Percentiles rank a stretch among this genome's conserved stretches.
These are phyloP conservation scores for Calcarius ornatus DNA, from an alignment of 2,113 vertebrate species.

Conservation along the genomic window DNA sequence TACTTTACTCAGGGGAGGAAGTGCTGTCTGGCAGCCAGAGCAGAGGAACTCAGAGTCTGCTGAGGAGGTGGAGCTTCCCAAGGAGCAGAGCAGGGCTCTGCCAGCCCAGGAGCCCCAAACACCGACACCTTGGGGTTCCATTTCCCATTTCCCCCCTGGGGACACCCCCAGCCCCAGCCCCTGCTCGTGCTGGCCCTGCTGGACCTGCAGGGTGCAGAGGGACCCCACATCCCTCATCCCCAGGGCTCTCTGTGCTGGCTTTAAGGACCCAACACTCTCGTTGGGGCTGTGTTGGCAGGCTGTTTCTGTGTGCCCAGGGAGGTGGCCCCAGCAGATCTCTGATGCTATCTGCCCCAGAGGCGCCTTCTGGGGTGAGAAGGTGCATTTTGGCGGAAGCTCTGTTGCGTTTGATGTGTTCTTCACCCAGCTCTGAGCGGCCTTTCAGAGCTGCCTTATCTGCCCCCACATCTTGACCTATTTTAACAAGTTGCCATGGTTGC, in stretches of 20 bases:
- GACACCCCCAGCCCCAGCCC: background rate
- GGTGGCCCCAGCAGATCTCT: constrained; percentile 25
- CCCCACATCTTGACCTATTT: constrained; percentile 82
- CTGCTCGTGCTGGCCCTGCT: accelerated
- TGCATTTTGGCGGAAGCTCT: constrained; percentile 70
- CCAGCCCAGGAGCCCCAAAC: background rate
- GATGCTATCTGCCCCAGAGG: constrained; percentile 66
- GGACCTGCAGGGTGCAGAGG: background rate
- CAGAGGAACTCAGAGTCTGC: background rate
- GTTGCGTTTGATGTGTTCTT: constrained; percentile 71
- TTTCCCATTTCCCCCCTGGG: accelerated
- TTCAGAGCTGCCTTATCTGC: constrained; percentile 70
- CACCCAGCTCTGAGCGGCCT: constrained; percentile 48
- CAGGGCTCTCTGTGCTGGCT: background rate
- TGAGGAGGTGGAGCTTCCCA: background rate
- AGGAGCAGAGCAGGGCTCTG: background rate
- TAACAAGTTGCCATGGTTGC: constrained; percentile 77
- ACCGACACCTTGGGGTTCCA: background rate
- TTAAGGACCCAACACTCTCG: background rate
- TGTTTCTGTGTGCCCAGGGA: background rate
- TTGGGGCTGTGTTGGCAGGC: background rate
- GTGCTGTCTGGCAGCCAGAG: background rate
- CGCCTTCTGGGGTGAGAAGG: constrained; percentile 58
- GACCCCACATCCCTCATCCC: background rate
- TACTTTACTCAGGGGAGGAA: background rate